Evolutionary conservation across 2,113 vertebrate species (phyloP).

Genomic region (Ornithorhynchus anatinus): DNA sequence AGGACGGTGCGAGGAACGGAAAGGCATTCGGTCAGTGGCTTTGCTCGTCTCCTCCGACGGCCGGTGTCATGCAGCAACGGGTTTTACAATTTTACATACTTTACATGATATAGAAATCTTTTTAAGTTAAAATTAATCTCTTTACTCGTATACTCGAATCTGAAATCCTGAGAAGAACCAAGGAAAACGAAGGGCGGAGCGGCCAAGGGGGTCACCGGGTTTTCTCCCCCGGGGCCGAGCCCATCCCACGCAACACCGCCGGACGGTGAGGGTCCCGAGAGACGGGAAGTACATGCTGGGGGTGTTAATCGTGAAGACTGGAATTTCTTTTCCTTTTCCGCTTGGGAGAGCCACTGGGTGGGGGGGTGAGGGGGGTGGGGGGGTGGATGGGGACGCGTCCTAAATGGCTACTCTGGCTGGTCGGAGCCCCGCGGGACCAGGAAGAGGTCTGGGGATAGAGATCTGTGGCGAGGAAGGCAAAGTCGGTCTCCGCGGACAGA

Average conservation of each 20-base stretch:
- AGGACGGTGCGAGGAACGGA: constrained; percentile 36
- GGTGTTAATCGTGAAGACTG: constrained; percentile 32
- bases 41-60: constrained; percentile 46
- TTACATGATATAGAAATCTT: constrained; percentile 81
- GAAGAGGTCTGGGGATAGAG: no score
- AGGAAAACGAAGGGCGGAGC: constrained; percentile 56
- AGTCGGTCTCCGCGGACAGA: no score
- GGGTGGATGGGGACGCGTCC: no score
- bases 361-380: no score
- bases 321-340: constrained; percentile 26
- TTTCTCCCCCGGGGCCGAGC: neutral
- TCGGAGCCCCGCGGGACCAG: no score
- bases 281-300: constrained; percentile 58
- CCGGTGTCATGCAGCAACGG: constrained; percentile 72
- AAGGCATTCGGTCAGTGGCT: constrained; percentile 60
- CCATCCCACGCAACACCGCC: constrained; percentile 37
- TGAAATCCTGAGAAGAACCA: constrained; percentile 89
- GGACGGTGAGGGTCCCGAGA: constrained; percentile 38
- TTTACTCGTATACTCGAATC: constrained; percentile 82
- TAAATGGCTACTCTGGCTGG: no score
- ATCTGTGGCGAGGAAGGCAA: no score
- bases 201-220: neutral
- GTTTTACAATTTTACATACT: constrained; percentile 82
- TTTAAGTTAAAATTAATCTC: constrained; percentile 82
- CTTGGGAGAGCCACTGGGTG: constrained; percentile 17